phyloP scores from a whole-genome alignment of 2,797 vertebrate genomes.

The Periparus ater region DNA sequence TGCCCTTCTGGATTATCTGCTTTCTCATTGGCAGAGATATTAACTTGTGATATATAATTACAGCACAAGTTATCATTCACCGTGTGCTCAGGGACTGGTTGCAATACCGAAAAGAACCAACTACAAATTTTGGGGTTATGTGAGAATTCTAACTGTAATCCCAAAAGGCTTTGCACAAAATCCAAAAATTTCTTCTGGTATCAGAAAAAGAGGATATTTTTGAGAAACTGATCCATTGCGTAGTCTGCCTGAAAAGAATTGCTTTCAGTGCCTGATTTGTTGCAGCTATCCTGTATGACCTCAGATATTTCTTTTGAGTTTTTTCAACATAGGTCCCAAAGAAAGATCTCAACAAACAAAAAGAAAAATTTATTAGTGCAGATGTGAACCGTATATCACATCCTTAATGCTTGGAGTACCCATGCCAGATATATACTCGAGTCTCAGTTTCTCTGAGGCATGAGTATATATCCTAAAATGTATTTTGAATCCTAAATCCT shows the following conservation, averaged over 20 bases:
- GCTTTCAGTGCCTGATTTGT: not conserved
- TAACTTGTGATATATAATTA: not conserved
- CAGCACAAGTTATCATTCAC: not conserved
- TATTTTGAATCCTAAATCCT: not conserved
- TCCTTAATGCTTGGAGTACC: not conserved
- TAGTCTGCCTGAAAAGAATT: not conserved
- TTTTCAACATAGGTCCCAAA: not conserved
- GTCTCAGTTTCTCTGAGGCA: not conserved
- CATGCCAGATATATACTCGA: not conserved
- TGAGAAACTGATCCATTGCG: not conserved
- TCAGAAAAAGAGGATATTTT: not conserved
- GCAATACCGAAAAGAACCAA: not conserved
- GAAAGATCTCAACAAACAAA: not conserved
- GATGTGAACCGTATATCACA: not conserved
- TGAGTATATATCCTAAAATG: not conserved
- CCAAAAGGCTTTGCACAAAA: not conserved
- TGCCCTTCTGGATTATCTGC: not conserved
- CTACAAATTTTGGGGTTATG: not conserved
- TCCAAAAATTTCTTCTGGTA: not conserved
- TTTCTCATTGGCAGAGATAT: not conserved
- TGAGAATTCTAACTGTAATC: not conserved
- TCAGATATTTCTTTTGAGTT: not conserved
- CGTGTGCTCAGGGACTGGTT: not conserved
- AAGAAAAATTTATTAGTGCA: not conserved
- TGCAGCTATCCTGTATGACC: rapidly evolving